Conservation (phyloP, 2,888 invertebrate species). For the Drosophila demipolita region DNA sequence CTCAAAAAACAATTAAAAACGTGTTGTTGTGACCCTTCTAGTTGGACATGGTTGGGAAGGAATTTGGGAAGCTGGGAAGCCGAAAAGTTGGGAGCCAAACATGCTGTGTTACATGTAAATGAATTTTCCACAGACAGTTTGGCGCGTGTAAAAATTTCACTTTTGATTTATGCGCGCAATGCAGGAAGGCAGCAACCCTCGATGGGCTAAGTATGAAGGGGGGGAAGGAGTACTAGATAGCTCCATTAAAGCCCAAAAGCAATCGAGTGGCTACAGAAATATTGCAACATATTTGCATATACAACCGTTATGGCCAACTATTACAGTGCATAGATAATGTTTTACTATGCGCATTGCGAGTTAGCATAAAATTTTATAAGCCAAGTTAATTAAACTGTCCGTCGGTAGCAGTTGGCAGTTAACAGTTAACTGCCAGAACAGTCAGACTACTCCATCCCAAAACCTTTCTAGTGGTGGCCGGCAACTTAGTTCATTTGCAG, state of each 20-base stretch:
- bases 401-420: constrained; percentile 52
- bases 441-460: constrained; percentile 20
- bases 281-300: constrained; percentile 78
- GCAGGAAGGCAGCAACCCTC: constrained; percentile 15
- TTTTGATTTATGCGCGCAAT: constrained; percentile 65
- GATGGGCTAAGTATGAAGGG: neutral
- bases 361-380: constrained; percentile 73
- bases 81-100: constrained; percentile 29
- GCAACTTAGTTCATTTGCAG: constrained; percentile 70
- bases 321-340: constrained; percentile 65
- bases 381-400: constrained; percentile 73
- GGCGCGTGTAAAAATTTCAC: constrained; percentile 77
- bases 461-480: constrained; percentile 25
- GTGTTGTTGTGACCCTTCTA: constrained; percentile 59
- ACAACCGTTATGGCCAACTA: constrained; percentile 66
- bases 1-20: constrained; percentile 72
- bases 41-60: constrained; percentile 12
- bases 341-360: constrained; percentile 54
- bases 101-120: constrained; percentile 65
- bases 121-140: constrained; percentile 74
- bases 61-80: constrained; percentile 17
- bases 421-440: constrained; percentile 47
- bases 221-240: neutral
- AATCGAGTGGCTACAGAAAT: constrained; percentile 52
- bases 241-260: constrained; percentile 30